phyloP scores from a whole-genome alignment of 2,797 vertebrate species.

The Microchirus variegatus region DNA sequence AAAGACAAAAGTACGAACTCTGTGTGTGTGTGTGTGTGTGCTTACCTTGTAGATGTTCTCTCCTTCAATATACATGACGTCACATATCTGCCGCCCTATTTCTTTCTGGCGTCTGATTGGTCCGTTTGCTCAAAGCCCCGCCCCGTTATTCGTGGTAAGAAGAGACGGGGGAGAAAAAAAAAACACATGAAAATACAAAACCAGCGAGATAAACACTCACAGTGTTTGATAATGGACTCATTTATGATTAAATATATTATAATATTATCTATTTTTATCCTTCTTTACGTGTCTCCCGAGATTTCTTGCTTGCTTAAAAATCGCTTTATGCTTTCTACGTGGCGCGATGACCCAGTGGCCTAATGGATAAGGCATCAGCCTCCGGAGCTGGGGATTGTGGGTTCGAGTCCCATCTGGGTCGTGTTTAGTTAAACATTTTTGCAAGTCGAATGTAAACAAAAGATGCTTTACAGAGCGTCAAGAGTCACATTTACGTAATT shows the following conservation, averaged over 20 bases:
- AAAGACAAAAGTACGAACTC: no score
- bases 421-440: slow-evolving; percentile 58
- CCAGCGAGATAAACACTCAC: no score
- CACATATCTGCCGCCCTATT: slow-evolving; percentile 45
- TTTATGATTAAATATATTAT: no score
- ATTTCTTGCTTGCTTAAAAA: slow-evolving; percentile 7
- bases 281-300: no score
- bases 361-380: slow-evolving; percentile 87
- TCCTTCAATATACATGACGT: slow-evolving; percentile 42
- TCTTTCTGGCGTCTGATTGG: slow-evolving; percentile 78
- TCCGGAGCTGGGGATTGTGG: slow-evolving; percentile 85
- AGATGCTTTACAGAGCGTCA: no score
- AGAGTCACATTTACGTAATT: no score
- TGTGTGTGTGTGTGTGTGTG: no score
- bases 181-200: no score
- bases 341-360: slow-evolving; percentile 85
- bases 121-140: slow-evolving; percentile 73
- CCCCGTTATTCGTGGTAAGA: slow-evolving; percentile 62
- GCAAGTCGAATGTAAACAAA: background rate
- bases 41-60: slow-evolving; percentile 52
- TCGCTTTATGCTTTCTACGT: fast-evolving
- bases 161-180: no score
- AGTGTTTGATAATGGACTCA: no score
- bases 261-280: no score
- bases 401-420: slow-evolving; percentile 86